These are phyloP conservation scores for Trichonephila inaurata DNA, from an alignment of 1,140 invertebrate species.

Conservation along the genomic window DNA sequence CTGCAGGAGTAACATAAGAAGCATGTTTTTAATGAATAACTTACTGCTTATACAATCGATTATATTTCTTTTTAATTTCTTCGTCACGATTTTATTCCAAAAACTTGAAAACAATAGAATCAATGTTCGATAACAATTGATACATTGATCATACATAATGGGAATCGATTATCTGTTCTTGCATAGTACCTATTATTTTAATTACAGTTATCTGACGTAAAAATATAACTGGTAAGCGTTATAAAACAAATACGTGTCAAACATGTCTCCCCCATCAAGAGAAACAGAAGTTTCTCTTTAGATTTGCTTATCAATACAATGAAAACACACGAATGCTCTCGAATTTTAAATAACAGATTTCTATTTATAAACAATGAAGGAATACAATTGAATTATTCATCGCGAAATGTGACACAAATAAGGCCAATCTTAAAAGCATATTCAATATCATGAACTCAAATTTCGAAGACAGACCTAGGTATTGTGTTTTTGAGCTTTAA, in stretches of 20 bases:
- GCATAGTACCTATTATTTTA: neutral
- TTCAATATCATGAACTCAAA: neutral
- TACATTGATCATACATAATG: neutral
- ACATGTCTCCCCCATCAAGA: neutral
- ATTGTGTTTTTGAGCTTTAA: neutral
- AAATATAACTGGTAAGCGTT: no score
- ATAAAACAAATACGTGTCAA: neutral
- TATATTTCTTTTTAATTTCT: neutral
- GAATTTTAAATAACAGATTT: no score
- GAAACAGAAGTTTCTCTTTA: no score
- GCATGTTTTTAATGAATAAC: no score
- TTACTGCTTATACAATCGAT: no score
- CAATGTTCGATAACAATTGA: neutral
- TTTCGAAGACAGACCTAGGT: neutral
- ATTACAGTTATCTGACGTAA: neutral
- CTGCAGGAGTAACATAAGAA: no score
- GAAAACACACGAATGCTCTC: no score
- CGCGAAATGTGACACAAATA: neutral
- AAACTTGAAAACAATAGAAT: neutral
- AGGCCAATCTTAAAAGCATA: neutral
- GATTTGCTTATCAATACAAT: no score
- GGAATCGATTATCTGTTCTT: neutral
- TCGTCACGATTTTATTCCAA: neutral
- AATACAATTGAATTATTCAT: conserved; percentile 19
- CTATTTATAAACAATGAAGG: neutral